Base-by-base conservation (phyloP, 2,797 vertebrate genomes). In the Neosilurus mollespiculum region DNA sequence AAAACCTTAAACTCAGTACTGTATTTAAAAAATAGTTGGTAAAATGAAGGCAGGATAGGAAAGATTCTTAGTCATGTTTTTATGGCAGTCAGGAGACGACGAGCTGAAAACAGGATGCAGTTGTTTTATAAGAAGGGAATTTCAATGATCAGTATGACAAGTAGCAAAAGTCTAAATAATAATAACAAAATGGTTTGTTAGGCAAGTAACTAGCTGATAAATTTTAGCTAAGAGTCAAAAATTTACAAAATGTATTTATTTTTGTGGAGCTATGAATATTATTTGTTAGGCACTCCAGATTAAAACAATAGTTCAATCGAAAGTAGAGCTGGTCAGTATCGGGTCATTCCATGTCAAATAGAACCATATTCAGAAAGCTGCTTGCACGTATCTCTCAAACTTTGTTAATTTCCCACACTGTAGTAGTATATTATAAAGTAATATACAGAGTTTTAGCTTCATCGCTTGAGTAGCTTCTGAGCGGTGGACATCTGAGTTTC, bases 221-320 rank as follows among this genome's bases (percentile, higher is more conserved):
- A n/a, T 49, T 43, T 69, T 37, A n/a, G n/a, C n/a, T n/a, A n/a
- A n/a, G 66, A 3, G 37, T 70, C 18, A 49, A 49, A 43, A 70
- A 70, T 20, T 11, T 3, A 30, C 5, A 9, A 16, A 3, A 18
- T 9, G 14, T 49, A 20, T 10, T 37, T 9, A 16, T 61, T 61
- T n/a, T n/a, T 62, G 14, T 9, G 34, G 11, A 34, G 15, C 15
- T 66, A 16, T 26, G 30, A 3, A 20, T 15, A n/a, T 71, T 71
- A 9, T 54, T 43, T 11, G 18, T 53, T 16, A 53, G 12, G 43
- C 5, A 9, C 49, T 53, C 9, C 30, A 67, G 30, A 9, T 73
- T 73, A 73, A 72, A 73, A 24, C 43, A 37, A 16, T n/a, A 75
- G 7, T 49, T 54, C 12, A 75, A 7, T 73, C 72, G 53, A 82